A percentile compares a stretch with the other conserved stretches of the same genome.
Conservation (phyloP, 2,888 invertebrate species). For the Beris chalybata region DNA sequence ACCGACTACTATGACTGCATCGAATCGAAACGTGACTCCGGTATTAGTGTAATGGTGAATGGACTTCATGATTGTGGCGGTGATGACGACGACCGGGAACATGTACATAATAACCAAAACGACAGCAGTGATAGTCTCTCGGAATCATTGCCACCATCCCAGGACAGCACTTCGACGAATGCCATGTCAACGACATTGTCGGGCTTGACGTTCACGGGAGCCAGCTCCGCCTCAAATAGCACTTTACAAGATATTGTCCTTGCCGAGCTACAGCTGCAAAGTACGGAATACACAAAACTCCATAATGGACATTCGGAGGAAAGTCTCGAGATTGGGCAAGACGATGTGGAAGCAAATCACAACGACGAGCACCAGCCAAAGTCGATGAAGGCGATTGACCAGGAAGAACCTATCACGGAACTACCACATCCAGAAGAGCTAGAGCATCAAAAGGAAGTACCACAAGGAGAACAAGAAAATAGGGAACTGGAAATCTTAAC, state of each 20-base stretch:
- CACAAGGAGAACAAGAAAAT: background rate
- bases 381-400: background rate
- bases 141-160: constrained; percentile 43
- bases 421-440: background rate
- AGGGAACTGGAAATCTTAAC: constrained; percentile 3
- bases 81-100: background rate
- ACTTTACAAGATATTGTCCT: constrained; percentile 49
- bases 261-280: constrained; percentile 46
- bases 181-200: constrained; percentile 37
- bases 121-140: constrained; percentile 40
- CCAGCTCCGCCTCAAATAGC: constrained; percentile 35
- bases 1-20: constrained; percentile 41
- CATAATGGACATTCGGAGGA: constrained; percentile 39
- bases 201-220: constrained; percentile 30
- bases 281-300: constrained; percentile 26
- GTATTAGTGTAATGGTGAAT: constrained; percentile 19
- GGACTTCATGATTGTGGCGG: constrained; percentile 23
- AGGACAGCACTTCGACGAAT: constrained; percentile 40
- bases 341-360: background rate
- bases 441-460: background rate
- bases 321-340: background rate
- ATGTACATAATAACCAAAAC: constrained; percentile 6
- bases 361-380: background rate
- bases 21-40: constrained; percentile 38
- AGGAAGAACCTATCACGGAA: too few relatives aligned